Evolutionary conservation across 2,113 vertebrate species (phyloP), one percentile per base, ranked within the genome.

Genomic region (Amia ocellicauda): DNA sequence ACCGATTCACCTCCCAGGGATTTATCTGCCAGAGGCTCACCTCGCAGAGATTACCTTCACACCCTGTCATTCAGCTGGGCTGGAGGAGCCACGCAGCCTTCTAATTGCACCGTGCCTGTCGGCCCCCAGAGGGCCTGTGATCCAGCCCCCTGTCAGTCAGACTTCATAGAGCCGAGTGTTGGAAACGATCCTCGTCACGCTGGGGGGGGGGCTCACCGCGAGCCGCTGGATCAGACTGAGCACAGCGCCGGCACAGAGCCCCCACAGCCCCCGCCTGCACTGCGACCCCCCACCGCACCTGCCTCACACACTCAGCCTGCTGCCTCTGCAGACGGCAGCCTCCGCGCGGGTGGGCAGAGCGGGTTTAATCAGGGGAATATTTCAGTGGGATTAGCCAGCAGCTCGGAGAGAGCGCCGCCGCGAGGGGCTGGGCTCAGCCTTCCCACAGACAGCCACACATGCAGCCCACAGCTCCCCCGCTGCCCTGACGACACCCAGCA

Each of bases 401-500:
- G 5, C 31, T 36, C 31, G 5, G 11, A 36, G 31, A 36, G 5
- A 36, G 31, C 54, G 40, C 60, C 64, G 51, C 36, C 64, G 71
- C 67, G 63, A 65, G 71, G 72, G 73, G 71, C 63, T 47, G 73
- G 68, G n/a, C 65, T 72, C 70, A 71, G 40, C 73, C 56, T 62
- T 5, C 42, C 67, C 27, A 22, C 52, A 55, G 65, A 23, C 3
- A 73, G 62, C 58, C 58, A 36, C 70, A 55, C 45, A 79, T 80
- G 75, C 80, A 76, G 73, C 70, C 31, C 83, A 61, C 67, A 41
- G 10, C 57, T 63, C 60, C 64, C 67, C 62, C 69, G 69, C 72
- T 62, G 45, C 50, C 26, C 62, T 64, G 74, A n/a, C n/a, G n/a
- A 76, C 55, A 40, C 40, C 24, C n/a, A 26, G 3, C 31, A 36